Evolutionary conservation across 2,797 vertebrate genomes (phyloP), one percentile per base, ranked within the genome.

Genomic region (Pygocentrus nattereri): DNA sequence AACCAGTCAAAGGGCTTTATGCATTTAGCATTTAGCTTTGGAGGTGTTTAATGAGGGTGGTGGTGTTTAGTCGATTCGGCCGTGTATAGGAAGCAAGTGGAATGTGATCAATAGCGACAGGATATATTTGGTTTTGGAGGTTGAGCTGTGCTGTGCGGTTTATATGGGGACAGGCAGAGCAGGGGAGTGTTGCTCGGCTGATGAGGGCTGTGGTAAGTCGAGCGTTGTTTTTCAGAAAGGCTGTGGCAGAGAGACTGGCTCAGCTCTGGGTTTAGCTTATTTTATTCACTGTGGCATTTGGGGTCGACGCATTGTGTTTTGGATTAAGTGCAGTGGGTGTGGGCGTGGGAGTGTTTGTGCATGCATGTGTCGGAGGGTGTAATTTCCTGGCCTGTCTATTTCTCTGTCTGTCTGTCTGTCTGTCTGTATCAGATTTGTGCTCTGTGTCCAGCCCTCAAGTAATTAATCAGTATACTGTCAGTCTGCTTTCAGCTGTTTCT

Each of bases 151-250:
- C 18, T 64, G 27, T 31, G 61, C 31, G 27, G 27, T 62, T 64
- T 62, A 31, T 19, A 18, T 62, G 23, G 27, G 27, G 61, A 67
- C 64, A 67, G 31, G 8, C 27, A 41, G 18, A 67, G 15, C 62
- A 38, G 38, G n/a, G 31, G 34, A 44, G 18, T n/a, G 31, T 3
- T 67, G 41, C 64, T 44, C 65, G 11, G 7, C 38, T 25, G 65
- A 64, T 21, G 30, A 64, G 30, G 31, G 31, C 62, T 25, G 30
- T 19, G 62, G 23, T 19, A 38, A 64, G 62, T 2, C 7, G 62
- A 64, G 65, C 21, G 21, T 68, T 68, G 34, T 68, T 68, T 68
- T 68, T 68, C 41, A 64, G 62, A 65, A 41, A 13, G 31, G n/a
- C 65, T 44, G 65, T 68, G 65, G 38, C 34, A 68, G 65, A 71